A percentile compares a stretch with the other conserved stretches of the same genome.
Evolutionary conservation across 2,888 invertebrate genomes (phyloP).

Genomic region (Sturmia bella): DNA sequence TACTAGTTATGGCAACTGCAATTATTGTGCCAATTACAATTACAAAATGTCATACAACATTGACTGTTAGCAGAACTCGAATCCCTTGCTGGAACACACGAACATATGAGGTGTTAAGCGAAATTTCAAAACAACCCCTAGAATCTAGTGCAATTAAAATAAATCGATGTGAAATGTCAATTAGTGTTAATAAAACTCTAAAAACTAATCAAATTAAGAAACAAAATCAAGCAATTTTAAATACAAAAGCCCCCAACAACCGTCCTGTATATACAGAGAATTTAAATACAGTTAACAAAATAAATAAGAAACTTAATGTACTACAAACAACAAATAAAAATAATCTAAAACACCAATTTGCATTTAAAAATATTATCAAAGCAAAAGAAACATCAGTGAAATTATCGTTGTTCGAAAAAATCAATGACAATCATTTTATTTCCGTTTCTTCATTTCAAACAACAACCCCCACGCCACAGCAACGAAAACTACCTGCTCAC

Average conservation of each 20-base stretch:
- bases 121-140: conserved; percentile 15
- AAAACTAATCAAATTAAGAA: conserved; percentile 43
- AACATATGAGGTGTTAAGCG: conserved; percentile 1
- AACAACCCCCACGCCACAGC: background rate
- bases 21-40: conserved; percentile 61
- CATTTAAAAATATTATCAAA: conserved; percentile 50
- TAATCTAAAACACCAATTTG: conserved; percentile 34
- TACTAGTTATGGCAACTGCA: conserved; percentile 63
- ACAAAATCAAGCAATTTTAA: conserved; percentile 50
- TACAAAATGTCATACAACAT: conserved; percentile 58
- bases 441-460: conserved; percentile 49
- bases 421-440: conserved; percentile 68
- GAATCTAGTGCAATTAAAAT: conserved; percentile 31
- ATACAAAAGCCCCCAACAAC: conserved; percentile 27
- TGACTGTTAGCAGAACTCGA: background rate
- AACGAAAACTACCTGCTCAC: background rate
- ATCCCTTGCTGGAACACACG: background rate
- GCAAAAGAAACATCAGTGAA: conserved; percentile 38
- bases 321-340: conserved; percentile 15
- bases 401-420: conserved; percentile 43
- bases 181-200: conserved; percentile 53
- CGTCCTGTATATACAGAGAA: conserved; percentile 62
- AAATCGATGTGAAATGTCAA: conserved; percentile 56
- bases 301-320: conserved; percentile 22
- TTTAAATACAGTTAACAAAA: conserved; percentile 65